Base-by-base conservation (phyloP, 2,113 vertebrate genomes). In the Psittacus erithacus region DNA sequence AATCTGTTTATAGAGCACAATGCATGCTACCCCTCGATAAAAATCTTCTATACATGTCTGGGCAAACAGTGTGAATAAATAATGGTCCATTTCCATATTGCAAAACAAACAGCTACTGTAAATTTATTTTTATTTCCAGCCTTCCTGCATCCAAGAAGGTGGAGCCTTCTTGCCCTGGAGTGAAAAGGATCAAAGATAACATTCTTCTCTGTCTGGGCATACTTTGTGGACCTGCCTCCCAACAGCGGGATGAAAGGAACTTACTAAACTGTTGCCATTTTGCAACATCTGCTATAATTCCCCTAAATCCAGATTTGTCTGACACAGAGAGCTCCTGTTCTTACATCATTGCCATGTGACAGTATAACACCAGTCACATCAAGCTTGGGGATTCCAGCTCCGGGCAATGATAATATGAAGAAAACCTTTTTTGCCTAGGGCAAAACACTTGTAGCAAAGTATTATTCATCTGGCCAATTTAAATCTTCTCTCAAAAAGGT, bases 271-370 rank as follows among this genome's bases (percentile, higher is more conserved):
- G 97, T 98, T 98, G 98, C 98, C 98, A 97, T 98, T 98, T 98
- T 98, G 97, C 98, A 98, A 98, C 98, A 98, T 98, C 98, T 98
- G 98, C 98, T 98, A 98, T 98, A 98, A 98, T 98, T 98, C 98
- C 98, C 97, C 97, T 98, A 98, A 98, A 98, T 98, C 98, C 98
- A 98, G 98, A 98, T 98, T 98, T 98, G 98, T 97, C 98, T 98
- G 98, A 98, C 98, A 98, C 97, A 98, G 96, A 98, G 97, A 97
- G 97, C 97, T 96, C 97, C 97, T 95, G 97, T 97, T 98, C 98
- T 98, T 97, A 98, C 98, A 98, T 98, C 98, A 98, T 57, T 96
- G 97, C 98, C 98, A 98, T 98, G 98, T 98, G 98, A 98, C 97
- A 96, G 97, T 95, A 29, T 97, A 98, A 98, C 97, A 96, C 97